Base-by-base conservation (phyloP, 2,888 invertebrate genomes). In the Leptopterna dolabrata region DNA sequence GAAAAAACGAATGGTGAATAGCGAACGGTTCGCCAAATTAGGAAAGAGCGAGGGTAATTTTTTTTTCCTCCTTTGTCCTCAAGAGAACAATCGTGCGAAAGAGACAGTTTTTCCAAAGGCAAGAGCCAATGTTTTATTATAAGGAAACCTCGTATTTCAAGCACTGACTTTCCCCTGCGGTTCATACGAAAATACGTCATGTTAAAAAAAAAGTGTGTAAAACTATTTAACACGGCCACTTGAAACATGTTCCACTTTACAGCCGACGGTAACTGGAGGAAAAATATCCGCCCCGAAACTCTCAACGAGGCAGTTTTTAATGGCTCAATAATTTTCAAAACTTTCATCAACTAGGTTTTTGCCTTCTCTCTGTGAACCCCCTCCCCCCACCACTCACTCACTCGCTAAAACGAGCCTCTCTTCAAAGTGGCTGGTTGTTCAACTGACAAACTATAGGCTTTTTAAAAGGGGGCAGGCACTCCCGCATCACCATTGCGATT, bases 371-470 rank as follows among this genome's bases (percentile, higher is more conserved):
- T 51, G 51, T 51, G 36, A 36, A 51, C 6, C 24, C 63, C 63
- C 63, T 24, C 24, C 24, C 63, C 24, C 27, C 6, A 24, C 47
- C 47, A 14, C 47, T 47, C 43, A 43, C 11, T 11, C 43, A 9
- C 7, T 19, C 7, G 24, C 11, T 63, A 11, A 24, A 63, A 63
- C 63, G 63, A 24, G 63, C 27, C 24, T 19, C 78, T n/a, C 45
- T 78, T 78, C 45, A 78, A 78, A 78, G 78, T 78, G 78, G 45
- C 27, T 24, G 73, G 36, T 73, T 78, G 78, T 45, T 45, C 78
- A 45, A 19, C 78, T 45, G 78, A 78, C 78, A 78, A 78, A 78
- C 78, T 78, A 63, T 63, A 78, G 78, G 78, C 78, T 45, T 78
- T 78, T 78, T 78, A 27, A 45, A 41, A 45, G 78, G 78, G 24